phyloP scores from a whole-genome alignment of 2,113 vertebrate species.

The Pipra filicauda region DNA sequence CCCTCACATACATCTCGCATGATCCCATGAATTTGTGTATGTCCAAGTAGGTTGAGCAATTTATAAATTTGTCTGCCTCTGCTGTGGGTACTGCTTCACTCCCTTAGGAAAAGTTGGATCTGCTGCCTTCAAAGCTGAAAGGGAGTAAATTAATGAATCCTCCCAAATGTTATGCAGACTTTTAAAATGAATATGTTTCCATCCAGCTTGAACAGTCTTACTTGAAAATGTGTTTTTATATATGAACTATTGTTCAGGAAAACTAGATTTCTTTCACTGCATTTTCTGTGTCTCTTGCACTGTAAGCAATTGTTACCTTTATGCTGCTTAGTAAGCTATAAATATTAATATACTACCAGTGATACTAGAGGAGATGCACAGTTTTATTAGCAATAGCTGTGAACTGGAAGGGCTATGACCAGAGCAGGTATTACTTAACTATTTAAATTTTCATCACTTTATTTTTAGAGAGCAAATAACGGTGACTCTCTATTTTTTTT shows the following conservation, averaged over 20 bases:
- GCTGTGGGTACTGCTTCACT: neutral
- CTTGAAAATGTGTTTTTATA: constrained; percentile 19
- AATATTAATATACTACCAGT: constrained; percentile 45
- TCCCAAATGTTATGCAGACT: constrained; percentile 28
- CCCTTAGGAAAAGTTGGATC: neutral
- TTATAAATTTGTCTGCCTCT: neutral
- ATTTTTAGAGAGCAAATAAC: constrained; percentile 38
- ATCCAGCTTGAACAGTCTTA: neutral
- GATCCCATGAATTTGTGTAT: neutral
- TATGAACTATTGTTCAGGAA: constrained; percentile 5
- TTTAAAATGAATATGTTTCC: constrained; percentile 38
- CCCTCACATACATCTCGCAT: neutral
- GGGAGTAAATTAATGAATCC: neutral
- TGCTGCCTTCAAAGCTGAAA: constrained; percentile 23
- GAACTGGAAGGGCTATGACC: neutral
- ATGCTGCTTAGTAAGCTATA: constrained; percentile 24
- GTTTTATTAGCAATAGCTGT: constrained; percentile 5
- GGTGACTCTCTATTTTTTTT: neutral
- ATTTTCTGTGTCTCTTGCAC: constrained; percentile 13
- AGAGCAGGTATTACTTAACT: neutral
- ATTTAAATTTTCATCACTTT: neutral
- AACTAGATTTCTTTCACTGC: constrained; percentile 30
- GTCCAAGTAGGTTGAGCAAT: neutral
- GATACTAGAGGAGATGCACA: neutral
- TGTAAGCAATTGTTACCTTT: constrained; percentile 20